These are phyloP conservation scores for Parasteatoda lunata DNA, from an alignment of 2,888 invertebrate genomes.

Conservation along the genomic window DNA sequence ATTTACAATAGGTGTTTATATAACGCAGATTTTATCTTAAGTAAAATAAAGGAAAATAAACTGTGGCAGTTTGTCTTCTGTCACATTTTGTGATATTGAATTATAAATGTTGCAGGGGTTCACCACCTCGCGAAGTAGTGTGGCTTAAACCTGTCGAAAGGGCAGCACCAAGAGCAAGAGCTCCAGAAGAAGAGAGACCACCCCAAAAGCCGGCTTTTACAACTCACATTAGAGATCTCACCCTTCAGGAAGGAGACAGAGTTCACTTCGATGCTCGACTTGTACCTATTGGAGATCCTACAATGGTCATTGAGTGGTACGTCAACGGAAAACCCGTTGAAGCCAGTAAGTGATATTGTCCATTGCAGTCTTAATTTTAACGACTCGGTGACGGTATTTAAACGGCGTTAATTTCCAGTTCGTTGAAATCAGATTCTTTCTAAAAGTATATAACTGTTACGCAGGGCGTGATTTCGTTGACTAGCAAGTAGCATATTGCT, in stretches of 20 bases:
- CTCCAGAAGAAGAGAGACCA: constrained; percentile 86
- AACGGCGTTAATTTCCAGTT: too few species aligned
- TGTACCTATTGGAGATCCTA: constrained; percentile 96
- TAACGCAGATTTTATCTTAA: too few species aligned
- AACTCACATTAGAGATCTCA: constrained; percentile 86
- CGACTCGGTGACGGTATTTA: too few species aligned
- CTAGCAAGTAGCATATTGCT: too few species aligned
- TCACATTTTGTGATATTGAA: too few species aligned
- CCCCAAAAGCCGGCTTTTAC: constrained; percentile 95
- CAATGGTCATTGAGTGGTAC: constrained; percentile 95
- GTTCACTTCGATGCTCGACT: constrained; percentile 98
- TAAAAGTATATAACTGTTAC: too few species aligned
- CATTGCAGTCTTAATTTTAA: too few species aligned
- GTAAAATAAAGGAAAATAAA: too few species aligned
- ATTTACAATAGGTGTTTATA: too few species aligned
- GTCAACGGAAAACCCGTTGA: constrained; percentile 91
- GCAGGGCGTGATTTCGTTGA: too few species aligned
- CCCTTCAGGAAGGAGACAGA: constrained; percentile 91
- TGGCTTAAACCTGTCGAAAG: constrained; percentile 93
- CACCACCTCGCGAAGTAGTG: constrained; percentile 94
- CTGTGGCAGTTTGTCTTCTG: too few species aligned
- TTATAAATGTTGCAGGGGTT: constrained; percentile 79
- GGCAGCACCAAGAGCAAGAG: constrained; percentile 82
- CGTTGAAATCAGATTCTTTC: too few species aligned
- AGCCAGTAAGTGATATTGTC: constrained; percentile 80